Conservation (phyloP, 2,113 vertebrate species). For the Rhea pennata region DNA sequence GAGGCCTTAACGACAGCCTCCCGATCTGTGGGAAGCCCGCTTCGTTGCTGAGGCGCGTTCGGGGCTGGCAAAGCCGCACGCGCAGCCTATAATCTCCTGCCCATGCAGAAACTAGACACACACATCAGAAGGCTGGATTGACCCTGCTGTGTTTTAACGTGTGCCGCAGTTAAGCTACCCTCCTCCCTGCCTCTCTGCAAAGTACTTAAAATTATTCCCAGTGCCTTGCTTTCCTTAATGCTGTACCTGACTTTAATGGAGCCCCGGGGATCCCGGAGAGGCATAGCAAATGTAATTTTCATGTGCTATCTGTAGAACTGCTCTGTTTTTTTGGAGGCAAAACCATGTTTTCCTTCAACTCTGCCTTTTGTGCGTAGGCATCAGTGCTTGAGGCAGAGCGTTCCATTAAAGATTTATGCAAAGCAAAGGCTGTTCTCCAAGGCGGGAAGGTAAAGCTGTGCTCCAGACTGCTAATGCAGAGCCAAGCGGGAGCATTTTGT, state of each 20-base stretch:
- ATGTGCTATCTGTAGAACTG: constrained; percentile 21
- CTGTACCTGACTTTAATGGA: not conserved
- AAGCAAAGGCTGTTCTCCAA: constrained; percentile 70
- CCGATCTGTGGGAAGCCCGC: not conserved
- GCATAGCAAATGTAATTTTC: constrained; percentile 30
- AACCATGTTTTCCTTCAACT: constrained; percentile 64
- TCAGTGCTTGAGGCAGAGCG: constrained; percentile 61
- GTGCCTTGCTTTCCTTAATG: not conserved
- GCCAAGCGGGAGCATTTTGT: not conserved
- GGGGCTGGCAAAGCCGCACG: not conserved
- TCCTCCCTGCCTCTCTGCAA: not conserved
- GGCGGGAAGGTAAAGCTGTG: constrained; percentile 53
- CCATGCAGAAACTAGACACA: rapidly evolving
- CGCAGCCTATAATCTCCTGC: rapidly evolving
- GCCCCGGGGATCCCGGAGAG: not conserved
- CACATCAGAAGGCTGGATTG: not conserved
- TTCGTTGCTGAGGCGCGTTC: not conserved
- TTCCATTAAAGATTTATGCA: constrained; percentile 77
- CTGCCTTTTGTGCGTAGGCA: constrained; percentile 56
- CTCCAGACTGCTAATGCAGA: constrained; percentile 58
- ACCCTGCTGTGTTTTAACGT: not conserved
- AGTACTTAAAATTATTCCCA: not conserved
- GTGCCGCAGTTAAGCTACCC: not conserved
- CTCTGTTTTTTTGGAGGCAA: constrained; percentile 53
- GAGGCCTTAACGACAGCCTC: not conserved